These are phyloP conservation scores for Danio jaintianensis DNA, from an alignment of 2,797 vertebrate species.

Conservation along the genomic window DNA sequence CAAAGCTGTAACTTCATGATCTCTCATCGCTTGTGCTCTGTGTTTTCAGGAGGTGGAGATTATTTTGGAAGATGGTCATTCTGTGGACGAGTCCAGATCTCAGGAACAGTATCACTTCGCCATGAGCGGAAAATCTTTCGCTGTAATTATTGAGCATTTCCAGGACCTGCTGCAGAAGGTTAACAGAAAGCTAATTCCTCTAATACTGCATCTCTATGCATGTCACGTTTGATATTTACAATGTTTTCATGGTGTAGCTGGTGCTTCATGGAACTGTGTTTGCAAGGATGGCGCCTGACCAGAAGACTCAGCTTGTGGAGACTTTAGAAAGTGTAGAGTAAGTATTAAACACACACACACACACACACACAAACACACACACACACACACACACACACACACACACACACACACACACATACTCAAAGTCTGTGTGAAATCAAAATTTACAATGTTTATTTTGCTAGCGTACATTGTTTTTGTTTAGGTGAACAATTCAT, in stretches of 20 bases:
- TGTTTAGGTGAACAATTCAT: too few species aligned
- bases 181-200: background rate
- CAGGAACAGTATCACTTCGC: slow-evolving; percentile 92
- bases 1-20: background rate
- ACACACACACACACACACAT: background rate
- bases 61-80: slow-evolving; percentile 83
- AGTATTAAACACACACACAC: slow-evolving; percentile 72
- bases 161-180: slow-evolving; percentile 97
- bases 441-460: too few species aligned
- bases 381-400: too few species aligned
- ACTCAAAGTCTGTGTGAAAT: too few species aligned
- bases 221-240: background rate
- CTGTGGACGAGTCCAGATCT: slow-evolving; percentile 77
- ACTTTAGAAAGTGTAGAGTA: slow-evolving; percentile 95
- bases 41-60: slow-evolving; percentile 86
- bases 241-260: slow-evolving; percentile 77
- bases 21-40: background rate
- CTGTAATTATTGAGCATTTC: slow-evolving; percentile 93
- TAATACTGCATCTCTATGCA: background rate
- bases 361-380: background rate
- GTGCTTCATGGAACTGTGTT: slow-evolving; percentile 95
- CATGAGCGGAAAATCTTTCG: slow-evolving; percentile 97
- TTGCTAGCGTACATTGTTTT: too few species aligned
- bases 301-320: slow-evolving; percentile 97
- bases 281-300: slow-evolving; percentile 97